phyloP scores from a whole-genome alignment of 2,888 invertebrate genomes.

The Horisme vitalbata region DNA sequence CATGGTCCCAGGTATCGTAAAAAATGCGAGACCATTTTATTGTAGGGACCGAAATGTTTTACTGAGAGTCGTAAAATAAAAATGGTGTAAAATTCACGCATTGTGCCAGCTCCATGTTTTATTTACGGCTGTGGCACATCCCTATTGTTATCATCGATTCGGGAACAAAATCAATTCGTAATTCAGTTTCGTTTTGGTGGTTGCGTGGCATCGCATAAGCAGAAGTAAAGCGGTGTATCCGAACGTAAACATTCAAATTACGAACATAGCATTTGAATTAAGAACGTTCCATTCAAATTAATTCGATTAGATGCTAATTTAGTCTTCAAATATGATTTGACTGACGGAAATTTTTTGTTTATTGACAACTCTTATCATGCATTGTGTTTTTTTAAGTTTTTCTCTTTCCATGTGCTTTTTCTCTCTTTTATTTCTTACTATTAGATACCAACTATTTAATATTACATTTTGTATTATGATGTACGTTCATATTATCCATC shows the following conservation, averaged over 20 bases:
- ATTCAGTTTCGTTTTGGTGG: slow-evolving; percentile 23
- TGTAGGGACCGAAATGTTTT: slow-evolving; percentile 70
- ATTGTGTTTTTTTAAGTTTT: no score
- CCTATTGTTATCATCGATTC: slow-evolving; percentile 50
- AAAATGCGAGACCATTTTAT: slow-evolving; percentile 69
- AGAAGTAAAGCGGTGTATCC: slow-evolving; percentile 2
- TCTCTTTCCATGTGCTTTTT: no score
- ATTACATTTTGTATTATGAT: no score
- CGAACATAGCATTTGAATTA: slow-evolving; percentile 10
- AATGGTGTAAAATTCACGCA: slow-evolving; percentile 73
- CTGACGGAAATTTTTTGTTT: no score
- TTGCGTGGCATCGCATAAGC: slow-evolving; percentile 21
- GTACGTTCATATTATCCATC: no score
- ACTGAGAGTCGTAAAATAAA: slow-evolving; percentile 73
- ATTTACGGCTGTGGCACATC: slow-evolving; percentile 53
- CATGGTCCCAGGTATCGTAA: slow-evolving; percentile 67
- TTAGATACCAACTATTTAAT: no score
- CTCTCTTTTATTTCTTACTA: no score
- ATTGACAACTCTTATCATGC: no score
- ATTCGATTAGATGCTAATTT: no score
- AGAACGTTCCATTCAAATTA: no score
- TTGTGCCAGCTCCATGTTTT: slow-evolving; percentile 60
- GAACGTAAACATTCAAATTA: slow-evolving; percentile 2
- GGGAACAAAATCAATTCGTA: slow-evolving; percentile 29
- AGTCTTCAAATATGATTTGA: no score